Conservation (phyloP, 2,797 vertebrate species). For the Semotilus atromaculatus region DNA sequence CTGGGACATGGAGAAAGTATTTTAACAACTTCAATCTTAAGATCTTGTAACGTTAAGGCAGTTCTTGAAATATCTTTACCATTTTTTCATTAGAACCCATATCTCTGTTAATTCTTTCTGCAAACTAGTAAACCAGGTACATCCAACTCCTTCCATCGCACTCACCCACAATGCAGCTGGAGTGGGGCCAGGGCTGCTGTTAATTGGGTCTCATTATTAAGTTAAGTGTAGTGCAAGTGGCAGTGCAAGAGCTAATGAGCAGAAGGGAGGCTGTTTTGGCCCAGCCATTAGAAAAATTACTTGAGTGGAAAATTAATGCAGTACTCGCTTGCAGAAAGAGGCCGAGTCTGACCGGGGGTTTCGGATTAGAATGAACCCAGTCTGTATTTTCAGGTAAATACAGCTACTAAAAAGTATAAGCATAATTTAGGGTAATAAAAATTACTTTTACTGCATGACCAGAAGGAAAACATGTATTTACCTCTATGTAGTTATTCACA, state of each 20-base stretch:
- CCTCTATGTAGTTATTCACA: not conserved
- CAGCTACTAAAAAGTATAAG: not conserved
- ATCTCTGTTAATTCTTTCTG: conserved; percentile 61
- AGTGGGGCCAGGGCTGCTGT: conserved; percentile 78
- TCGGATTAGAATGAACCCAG: conserved; percentile 77
- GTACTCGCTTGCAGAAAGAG: conserved; percentile 67
- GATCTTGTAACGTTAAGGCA: not conserved
- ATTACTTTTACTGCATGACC: conserved; percentile 5
- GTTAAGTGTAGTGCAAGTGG: conserved; percentile 78
- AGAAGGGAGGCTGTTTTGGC: conserved; percentile 72
- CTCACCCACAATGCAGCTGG: conserved; percentile 75
- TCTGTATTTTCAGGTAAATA: conserved; percentile 43
- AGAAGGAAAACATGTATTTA: too few species aligned
- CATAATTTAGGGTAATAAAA: not conserved
- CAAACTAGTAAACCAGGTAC: conserved; percentile 68
- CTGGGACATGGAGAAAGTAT: not conserved
- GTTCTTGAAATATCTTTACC: not conserved
- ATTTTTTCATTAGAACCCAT: conserved; percentile 52
- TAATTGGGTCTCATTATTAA: conserved; percentile 84
- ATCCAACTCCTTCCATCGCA: conserved; percentile 47
- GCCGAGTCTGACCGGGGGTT: conserved; percentile 68
- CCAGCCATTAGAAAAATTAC: conserved; percentile 85
- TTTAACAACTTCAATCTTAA: not conserved
- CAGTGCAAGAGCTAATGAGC: conserved; percentile 84
- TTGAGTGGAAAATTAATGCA: conserved; percentile 85